Percentiles rank a stretch among this genome's conserved stretches.
phyloP scores from a whole-genome alignment of 2,113 vertebrate genomes.

The Procapra przewalskii region DNA sequence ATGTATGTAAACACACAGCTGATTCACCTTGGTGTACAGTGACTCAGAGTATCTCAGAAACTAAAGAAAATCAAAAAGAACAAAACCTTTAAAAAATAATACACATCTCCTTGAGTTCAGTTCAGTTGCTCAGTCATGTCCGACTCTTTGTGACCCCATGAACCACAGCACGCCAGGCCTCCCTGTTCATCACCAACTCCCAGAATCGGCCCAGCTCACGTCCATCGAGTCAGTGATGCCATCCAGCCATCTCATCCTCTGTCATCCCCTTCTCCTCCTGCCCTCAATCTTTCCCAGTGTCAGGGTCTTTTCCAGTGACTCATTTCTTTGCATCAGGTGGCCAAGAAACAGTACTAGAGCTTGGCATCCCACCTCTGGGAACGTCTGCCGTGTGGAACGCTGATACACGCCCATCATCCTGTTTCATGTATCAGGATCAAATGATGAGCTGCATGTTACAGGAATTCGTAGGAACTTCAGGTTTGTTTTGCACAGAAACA shows the following conservation, averaged over 20 bases:
- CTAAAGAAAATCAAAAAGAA: background rate
- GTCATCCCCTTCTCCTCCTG: background rate
- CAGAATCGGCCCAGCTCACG: accelerated
- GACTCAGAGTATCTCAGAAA: background rate
- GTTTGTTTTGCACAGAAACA: background rate
- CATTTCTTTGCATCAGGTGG: background rate
- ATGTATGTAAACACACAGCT: background rate
- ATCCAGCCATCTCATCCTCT: background rate
- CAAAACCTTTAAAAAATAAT: background rate
- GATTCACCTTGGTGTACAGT: background rate
- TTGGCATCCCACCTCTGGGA: background rate
- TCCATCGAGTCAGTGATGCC: background rate
- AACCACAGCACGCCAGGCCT: background rate
- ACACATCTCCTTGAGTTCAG: background rate
- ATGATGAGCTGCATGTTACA: background rate
- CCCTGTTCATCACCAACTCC: background rate
- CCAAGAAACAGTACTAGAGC: background rate
- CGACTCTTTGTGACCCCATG: accelerated
- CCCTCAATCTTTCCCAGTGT: background rate
- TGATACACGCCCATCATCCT: background rate
- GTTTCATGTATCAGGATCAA: background rate
- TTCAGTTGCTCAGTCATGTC: accelerated
- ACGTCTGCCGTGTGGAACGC: background rate
- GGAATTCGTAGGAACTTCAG: background rate
- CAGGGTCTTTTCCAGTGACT: background rate